phyloP scores from a whole-genome alignment of 2,113 vertebrate species.

The Chamaetylas fuelleborni region DNA sequence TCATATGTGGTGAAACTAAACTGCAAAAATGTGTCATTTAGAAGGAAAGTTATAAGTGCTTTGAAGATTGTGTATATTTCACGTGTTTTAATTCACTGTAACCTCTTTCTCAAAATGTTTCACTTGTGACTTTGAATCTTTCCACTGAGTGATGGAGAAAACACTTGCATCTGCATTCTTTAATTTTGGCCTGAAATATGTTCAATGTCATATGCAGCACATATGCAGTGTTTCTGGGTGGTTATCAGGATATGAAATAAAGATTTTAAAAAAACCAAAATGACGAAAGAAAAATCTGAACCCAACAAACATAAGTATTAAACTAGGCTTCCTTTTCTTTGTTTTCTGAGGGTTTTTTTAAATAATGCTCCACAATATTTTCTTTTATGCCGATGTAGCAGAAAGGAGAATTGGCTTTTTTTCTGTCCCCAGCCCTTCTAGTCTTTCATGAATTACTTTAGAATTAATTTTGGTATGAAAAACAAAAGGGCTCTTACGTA shows the following conservation, averaged over 20 bases:
- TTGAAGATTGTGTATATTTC: neutral
- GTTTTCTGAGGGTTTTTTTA: neutral
- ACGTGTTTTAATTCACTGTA: neutral
- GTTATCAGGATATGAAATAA: neutral
- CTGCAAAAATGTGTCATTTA: neutral
- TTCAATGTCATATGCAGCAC: neutral
- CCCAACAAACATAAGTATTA: rapidly evolving
- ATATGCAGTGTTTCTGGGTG: neutral
- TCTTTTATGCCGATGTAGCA: neutral
- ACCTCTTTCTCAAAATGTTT: neutral
- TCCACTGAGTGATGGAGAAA: neutral
- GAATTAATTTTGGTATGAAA: neutral
- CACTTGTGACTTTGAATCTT: neutral
- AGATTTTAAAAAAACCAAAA: neutral
- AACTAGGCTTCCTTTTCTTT: neutral
- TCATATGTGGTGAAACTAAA: neutral
- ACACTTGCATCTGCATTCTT: neutral
- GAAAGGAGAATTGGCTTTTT: neutral
- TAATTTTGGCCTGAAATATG: neutral
- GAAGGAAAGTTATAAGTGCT: neutral
- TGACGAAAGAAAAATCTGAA: neutral
- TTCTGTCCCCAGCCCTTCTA: neutral
- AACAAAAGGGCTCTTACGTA: neutral
- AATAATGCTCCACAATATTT: neutral
- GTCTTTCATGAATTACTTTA: neutral